A percentile compares a stretch with the other conserved stretches of the same genome.
These are phyloP conservation scores for Diachrysia chrysitis DNA, from an alignment of 2,888 invertebrate genomes.

Conservation along the genomic window DNA sequence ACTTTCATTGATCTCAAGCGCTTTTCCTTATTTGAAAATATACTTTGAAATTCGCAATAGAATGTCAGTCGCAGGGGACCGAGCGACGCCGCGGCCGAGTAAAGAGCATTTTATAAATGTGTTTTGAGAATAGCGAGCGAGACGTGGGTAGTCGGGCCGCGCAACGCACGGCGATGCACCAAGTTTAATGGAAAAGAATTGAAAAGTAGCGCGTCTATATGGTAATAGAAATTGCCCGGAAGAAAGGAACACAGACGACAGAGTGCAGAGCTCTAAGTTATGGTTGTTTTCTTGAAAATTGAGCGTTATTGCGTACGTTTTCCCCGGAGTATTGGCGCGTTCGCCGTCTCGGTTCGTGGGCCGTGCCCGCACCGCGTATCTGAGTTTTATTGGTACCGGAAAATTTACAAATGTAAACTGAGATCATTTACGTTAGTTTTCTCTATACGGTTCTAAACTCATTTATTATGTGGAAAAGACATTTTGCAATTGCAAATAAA, in stretches of 20 bases:
- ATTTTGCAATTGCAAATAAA: conserved; percentile 35
- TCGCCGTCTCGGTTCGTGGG: conserved; percentile 58
- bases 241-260: conserved; percentile 87
- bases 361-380: conserved; percentile 56
- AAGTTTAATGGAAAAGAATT: conserved; percentile 90
- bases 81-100: conserved; percentile 75
- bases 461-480: conserved; percentile 52
- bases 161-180: conserved; percentile 87
- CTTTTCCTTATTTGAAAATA: conserved; percentile 81
- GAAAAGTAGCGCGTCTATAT: conserved; percentile 89
- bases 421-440: conserved; percentile 74
- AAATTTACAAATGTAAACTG: conserved; percentile 76
- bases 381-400: conserved; percentile 76
- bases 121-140: conserved; percentile 82
- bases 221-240: conserved; percentile 89
- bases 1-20: conserved; percentile 79
- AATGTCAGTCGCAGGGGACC: conserved; percentile 85
- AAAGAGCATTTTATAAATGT: conserved; percentile 89
- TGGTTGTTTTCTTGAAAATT: conserved; percentile 87
- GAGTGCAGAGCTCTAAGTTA: conserved; percentile 87
- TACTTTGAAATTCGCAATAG: conserved; percentile 85
- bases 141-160: conserved; percentile 72
- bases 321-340: conserved; percentile 70
- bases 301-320: conserved; percentile 85
- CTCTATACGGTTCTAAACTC: conserved; percentile 64